These are phyloP conservation scores for Drosophila repleta DNA, from an alignment of 1,140 invertebrate genomes.

Conservation along the genomic window DNA sequence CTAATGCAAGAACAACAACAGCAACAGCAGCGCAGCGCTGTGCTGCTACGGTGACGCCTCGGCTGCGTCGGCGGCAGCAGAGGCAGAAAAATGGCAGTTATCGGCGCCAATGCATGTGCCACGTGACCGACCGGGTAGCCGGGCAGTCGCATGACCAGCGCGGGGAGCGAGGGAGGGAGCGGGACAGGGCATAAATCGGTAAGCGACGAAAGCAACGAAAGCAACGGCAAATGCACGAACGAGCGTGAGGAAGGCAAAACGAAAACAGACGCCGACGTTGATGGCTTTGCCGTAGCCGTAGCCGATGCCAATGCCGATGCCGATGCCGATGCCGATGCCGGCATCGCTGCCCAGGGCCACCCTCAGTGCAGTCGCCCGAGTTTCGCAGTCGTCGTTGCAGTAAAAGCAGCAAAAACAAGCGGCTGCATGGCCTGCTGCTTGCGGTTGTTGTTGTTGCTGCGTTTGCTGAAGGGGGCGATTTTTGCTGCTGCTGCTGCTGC, in stretches of 20 bases:
- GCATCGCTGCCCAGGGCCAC: constrained; percentile 46
- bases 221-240: constrained; percentile 32
- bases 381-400: constrained; percentile 33
- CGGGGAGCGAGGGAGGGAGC: too few species aligned
- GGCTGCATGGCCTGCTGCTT: constrained; percentile 41
- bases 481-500: constrained; percentile 49
- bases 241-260: constrained; percentile 24
- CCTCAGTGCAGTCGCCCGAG: constrained; percentile 50
- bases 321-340: constrained; percentile 24
- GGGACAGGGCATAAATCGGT: neutral
- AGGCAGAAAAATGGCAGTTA: constrained; percentile 65
- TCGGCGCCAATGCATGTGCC: constrained; percentile 69
- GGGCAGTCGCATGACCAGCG: constrained; percentile 10
- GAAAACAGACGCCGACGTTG: constrained; percentile 33
- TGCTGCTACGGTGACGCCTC: constrained; percentile 8
- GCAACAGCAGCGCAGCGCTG: neutral
- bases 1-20: constrained; percentile 11
- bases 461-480: constrained; percentile 69
- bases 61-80: constrained; percentile 23
- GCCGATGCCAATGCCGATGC: constrained; percentile 17
- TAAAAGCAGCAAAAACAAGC: constrained; percentile 34
- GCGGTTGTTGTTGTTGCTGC: constrained; percentile 46
- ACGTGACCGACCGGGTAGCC: constrained; percentile 58
- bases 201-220: too few species aligned
- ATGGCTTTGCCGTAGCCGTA: constrained; percentile 14